A percentile compares a stretch with the other conserved stretches of the same genome.
phyloP scores from a whole-genome alignment of 2,888 invertebrate genomes.

The Heteromurus nitidus region DNA sequence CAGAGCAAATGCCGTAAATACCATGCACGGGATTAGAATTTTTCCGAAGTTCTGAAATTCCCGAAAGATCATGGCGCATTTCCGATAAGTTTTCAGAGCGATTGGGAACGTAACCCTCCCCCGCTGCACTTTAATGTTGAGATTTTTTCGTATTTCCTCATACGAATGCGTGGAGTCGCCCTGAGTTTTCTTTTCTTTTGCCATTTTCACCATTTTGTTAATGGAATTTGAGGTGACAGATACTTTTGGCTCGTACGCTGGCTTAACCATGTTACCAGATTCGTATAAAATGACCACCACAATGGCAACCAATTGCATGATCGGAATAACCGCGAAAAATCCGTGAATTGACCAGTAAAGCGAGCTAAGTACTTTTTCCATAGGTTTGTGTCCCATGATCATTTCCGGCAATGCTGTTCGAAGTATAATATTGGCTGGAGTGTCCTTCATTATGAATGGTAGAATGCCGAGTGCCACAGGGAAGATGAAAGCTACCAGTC shows the following conservation, averaged over 20 bases:
- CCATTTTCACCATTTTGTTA: no score
- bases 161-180: no score
- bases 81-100: not conserved
- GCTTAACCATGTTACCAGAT: not conserved
- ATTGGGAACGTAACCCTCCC: no score
- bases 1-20: not conserved
- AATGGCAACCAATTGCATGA: constrained; percentile 2
- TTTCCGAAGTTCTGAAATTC: not conserved
- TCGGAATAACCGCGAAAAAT: constrained; percentile 4
- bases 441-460: constrained; percentile 17
- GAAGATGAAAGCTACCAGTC: not conserved
- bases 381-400: not conserved
- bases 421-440: constrained; percentile 11
- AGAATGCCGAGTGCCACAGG: constrained; percentile 14
- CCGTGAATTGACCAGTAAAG: constrained; percentile 29
- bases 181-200: no score
- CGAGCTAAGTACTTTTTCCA: constrained; percentile 5
- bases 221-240: no score
- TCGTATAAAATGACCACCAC: constrained; percentile 4
- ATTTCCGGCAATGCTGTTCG: not conserved
- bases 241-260: not conserved
- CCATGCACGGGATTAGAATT: not conserved
- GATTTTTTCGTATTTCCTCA: no score
- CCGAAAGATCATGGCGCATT: not conserved
- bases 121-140: not conserved